Percentiles rank a stretch among this genome's conserved stretches.
Evolutionary conservation across 2,113 vertebrate species (phyloP).

Genomic region (Pygoscelis adeliae): DNA sequence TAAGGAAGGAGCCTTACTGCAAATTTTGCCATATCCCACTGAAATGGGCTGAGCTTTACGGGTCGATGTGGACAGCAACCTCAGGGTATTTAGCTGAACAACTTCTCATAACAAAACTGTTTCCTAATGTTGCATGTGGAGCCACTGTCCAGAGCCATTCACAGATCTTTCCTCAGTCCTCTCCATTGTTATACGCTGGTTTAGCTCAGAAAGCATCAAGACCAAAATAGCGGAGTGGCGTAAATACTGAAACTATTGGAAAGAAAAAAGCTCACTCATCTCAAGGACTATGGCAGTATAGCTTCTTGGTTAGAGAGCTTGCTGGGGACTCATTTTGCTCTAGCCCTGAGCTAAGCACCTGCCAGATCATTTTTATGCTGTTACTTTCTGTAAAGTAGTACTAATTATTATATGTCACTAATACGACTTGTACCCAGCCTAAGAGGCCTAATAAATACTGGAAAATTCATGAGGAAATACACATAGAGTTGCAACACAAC

Average conservation of each 20-base stretch:
- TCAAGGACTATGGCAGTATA: neutral
- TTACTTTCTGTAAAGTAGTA: neutral
- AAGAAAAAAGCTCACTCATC: neutral
- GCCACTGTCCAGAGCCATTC: neutral
- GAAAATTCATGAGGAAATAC: neutral
- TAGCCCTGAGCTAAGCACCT: neutral
- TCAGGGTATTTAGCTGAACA: neutral
- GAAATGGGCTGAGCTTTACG: neutral
- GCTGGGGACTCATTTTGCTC: neutral
- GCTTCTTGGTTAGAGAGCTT: neutral
- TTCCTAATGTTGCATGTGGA: neutral
- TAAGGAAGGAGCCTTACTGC: neutral
- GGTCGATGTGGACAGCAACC: neutral
- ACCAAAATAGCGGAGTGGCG: neutral
- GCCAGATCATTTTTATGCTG: neutral
- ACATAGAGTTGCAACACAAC: neutral
- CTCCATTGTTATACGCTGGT: neutral
- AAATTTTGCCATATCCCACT: neutral
- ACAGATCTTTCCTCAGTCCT: neutral
- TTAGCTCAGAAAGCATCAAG: neutral
- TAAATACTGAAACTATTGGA: neutral
- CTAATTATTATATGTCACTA: neutral
- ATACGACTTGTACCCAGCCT: neutral
- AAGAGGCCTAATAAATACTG: neutral
- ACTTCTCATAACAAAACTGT: neutral